Evolutionary conservation across 2,113 vertebrate genomes (phyloP).

Genomic region (Fregata magnificens): DNA sequence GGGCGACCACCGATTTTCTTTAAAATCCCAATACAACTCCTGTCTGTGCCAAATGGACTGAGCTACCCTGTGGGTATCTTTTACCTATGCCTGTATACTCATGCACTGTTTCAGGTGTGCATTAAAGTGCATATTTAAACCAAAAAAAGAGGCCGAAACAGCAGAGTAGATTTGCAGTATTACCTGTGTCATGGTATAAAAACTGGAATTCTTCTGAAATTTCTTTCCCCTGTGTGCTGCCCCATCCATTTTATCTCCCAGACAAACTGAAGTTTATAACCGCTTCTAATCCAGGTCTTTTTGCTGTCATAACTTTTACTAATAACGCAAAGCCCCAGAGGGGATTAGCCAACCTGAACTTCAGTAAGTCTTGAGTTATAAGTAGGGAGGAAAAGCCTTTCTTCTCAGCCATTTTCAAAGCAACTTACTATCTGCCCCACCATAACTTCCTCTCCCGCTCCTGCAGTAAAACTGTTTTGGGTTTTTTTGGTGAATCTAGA

Average conservation of each 20-base stretch:
- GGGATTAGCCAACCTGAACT: slow-evolving; percentile 12
- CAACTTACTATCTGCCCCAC: neutral
- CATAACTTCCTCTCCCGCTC: neutral
- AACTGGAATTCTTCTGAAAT: neutral
- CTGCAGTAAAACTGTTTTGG: neutral
- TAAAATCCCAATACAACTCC: neutral
- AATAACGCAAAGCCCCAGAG: neutral
- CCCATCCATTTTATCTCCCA: neutral
- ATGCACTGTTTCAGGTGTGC: neutral
- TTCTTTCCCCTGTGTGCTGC: neutral
- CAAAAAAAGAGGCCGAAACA: neutral
- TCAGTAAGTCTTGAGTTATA: neutral
- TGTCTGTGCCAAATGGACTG: neutral
- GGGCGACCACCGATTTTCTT: neutral
- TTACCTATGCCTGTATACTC: neutral
- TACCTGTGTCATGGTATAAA: neutral
- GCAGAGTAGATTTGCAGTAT: neutral
- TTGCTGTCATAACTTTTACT: neutral
- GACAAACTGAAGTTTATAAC: neutral
- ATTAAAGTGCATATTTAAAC: neutral
- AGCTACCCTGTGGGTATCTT: neutral
- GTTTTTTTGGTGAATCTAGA: neutral
- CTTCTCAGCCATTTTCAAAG: neutral
- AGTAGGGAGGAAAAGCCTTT: neutral
- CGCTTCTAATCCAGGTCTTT: neutral